Evolutionary conservation across 2,113 vertebrate genomes (phyloP), one percentile per base, ranked within the genome.

Genomic region (Agapornis roseicollis): DNA sequence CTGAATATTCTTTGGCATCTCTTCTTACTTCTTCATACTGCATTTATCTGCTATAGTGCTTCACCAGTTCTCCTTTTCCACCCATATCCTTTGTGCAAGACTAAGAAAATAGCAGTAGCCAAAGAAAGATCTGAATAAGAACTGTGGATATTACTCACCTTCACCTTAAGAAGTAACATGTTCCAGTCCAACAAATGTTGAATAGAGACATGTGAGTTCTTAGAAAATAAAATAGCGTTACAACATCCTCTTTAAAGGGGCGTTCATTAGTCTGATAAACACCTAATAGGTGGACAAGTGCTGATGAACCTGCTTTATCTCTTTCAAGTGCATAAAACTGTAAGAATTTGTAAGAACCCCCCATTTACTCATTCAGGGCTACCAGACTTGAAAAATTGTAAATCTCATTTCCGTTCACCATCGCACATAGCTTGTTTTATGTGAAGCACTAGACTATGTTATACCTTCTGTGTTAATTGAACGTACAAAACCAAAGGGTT

Each of bases 281-380:
- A 84, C 50, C 69, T 94, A 78, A 53, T 44, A 74, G 80, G 50
- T 79, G 37, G 77, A 24, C 65, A 80, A 92, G 65, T 76, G 77
- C 89, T 94, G 69, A 96, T 50, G 78, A 93, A 84, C 73, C 70
- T 90, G 82, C 65, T 91, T 85, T 95, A 84, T 68, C 25, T 88
- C 56, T 91, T 81, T 94, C 55, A 91, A 90, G 41, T 77, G 65
- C 85, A 88, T 65, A 71, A 89, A 92, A 79, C 58, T 88, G 70
- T 89, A 86, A 95, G 72, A 90, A 95, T 84, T 82, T 47, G 85
- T 91, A 85, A 96, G 80, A 94, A 92, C 85, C 80, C 73, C 42
- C n/a, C 61, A 70, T 77, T 92, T 90, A 70, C 56, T 93, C 78
- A 71, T 91, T 90, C 82, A 95, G 89, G 87, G 52, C 81, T 78